These are phyloP conservation scores for Sus scrofa DNA, from an alignment of 2,113 vertebrate genomes.

Conservation along the genomic window T2T-Sscrofa CM000818.6:100406501-100407000, in stretches of 20 bases:
- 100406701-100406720: constrained; percentile 51
- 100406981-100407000: too few species aligned
- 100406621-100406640: neutral
- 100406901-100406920: too few species aligned
- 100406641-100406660: constrained; percentile 12
- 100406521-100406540: neutral
- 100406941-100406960: too few species aligned
- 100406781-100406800: constrained; percentile 39
- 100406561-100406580: neutral
- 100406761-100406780: neutral
- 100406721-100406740: constrained; percentile 41
- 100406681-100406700: constrained; percentile 44
- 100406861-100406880: too few species aligned
- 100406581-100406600: neutral
- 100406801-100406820: constrained; percentile 65
- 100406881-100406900: too few species aligned
- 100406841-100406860: constrained; percentile 46
- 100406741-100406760: constrained; percentile 21
- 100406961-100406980: neutral
- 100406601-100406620: neutral
- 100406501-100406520: neutral
- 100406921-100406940: too few species aligned
- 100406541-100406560: neutral
- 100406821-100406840: constrained; percentile 11
- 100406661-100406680: constrained; percentile 53